Base-by-base conservation (phyloP, 2,888 invertebrate species). In the Lutraria lutraria region DNA sequence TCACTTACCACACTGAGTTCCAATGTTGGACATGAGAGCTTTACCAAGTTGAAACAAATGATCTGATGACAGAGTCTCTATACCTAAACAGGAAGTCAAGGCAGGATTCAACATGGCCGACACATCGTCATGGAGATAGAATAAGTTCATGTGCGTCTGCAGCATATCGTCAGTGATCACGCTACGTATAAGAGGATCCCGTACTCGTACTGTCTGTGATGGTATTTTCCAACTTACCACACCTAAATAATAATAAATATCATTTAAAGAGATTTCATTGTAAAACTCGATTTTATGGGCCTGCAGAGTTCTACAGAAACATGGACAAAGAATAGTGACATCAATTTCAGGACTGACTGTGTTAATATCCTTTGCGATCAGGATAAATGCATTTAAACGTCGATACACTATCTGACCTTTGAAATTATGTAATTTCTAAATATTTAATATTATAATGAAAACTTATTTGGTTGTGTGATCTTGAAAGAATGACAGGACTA, bases 11-110 rank as follows among this genome's bases (percentile, higher is more conserved):
- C 90, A 88, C 13, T 85, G 68, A 54, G 79, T 34, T 54, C 81
- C 90, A 81, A 92, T 92, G 43, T 86, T 80, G 10, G 89, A 87
- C 53, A 93, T 84, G 31, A 95, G 90, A 19, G 94, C 94, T 86
- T 95, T 93, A n/a, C 95, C 95, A 68, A 96, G 93, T 85, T 95
- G 95, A 72, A 96, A 89, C 80, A 96, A 92, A 86, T 96, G 96
- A 8, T 95, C 95, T 8, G 95, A 94, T 0, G 94, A 95, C 34
- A 96, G 88, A 21, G 89, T 93, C 91, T 96, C 95, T 52, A 96
- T 94, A 19, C 96, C 96, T 15, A 96, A 93, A 85, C 95, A 95
- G 10, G 93, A 91, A n/a, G 95, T 93, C 88, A 96, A 92, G n/a
- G 94, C 93, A 3, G 94, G 93, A 88, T 95, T 95, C 86, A 95